Percentiles rank a stretch among this genome's conserved stretches.
phyloP scores from a whole-genome alignment of 2,113 vertebrate genomes.

The Plectropomus leopardus region DNA sequence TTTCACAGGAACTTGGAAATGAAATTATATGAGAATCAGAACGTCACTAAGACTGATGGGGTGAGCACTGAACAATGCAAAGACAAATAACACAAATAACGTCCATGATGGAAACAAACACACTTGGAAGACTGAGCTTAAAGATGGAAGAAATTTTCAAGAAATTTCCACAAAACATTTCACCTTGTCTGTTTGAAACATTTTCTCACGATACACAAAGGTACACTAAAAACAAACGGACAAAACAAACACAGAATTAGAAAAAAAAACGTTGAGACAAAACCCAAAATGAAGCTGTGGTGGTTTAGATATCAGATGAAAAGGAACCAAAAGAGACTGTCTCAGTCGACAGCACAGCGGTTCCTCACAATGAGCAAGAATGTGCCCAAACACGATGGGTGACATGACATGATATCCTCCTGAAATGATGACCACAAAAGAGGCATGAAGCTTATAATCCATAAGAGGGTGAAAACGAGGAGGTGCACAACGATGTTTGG shows the following conservation, averaged over 20 bases:
- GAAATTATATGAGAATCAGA: conserved; percentile 64
- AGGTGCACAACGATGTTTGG: conserved; percentile 35
- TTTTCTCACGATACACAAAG: background rate
- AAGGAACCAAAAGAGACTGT: conserved; percentile 27
- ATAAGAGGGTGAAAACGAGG: background rate
- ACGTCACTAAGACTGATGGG: conserved; percentile 8
- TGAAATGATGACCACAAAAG: conserved; percentile 32
- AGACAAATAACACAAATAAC: conserved; percentile 2
- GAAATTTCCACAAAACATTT: background rate
- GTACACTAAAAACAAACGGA: background rate
- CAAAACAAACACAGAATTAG: conserved; percentile 34
- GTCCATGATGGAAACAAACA: background rate
- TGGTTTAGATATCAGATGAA: conserved; percentile 30
- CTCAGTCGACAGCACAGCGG: conserved; percentile 15
- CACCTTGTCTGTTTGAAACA: background rate
- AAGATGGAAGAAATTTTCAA: conserved; percentile 1
- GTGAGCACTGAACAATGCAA: conserved; percentile 31
- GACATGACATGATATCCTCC: conserved; percentile 58
- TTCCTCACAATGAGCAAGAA: conserved; percentile 10
- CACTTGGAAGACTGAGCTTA: conserved; percentile 2
- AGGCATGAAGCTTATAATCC: background rate
- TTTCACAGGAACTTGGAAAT: conserved; percentile 75
- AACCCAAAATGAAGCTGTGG: background rate
- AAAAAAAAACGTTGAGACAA: background rate
- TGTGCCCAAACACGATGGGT: conserved; percentile 67